Evolutionary conservation across 2,113 vertebrate genomes (phyloP).

Genomic region (Vombatus ursinus): DNA sequence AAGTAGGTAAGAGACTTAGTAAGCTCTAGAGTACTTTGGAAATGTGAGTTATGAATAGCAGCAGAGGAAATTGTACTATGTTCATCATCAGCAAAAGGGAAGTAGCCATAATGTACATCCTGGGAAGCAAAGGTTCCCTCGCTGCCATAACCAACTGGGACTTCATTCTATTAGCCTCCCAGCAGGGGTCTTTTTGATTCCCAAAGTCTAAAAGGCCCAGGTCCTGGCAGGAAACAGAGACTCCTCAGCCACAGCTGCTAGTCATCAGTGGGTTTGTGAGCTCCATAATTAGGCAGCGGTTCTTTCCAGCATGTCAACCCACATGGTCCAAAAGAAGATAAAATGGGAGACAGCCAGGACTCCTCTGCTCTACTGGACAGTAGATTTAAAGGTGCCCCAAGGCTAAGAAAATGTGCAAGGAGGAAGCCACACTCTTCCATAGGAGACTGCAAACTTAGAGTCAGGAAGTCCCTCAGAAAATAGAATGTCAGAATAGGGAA

Average conservation of each 20-base stretch:
- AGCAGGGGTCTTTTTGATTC: slow-evolving; percentile 79
- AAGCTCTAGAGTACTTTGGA: not conserved
- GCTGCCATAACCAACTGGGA: slow-evolving; percentile 62
- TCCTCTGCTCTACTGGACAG: not conserved
- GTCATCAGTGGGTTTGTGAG: slow-evolving; percentile 70
- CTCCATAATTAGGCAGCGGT: slow-evolving; percentile 59
- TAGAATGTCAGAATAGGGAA: not conserved
- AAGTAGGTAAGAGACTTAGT: not conserved
- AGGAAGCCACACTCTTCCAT: not conserved
- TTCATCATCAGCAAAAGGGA: not conserved
- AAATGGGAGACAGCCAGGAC: not conserved
- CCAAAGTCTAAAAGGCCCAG: slow-evolving; percentile 77
- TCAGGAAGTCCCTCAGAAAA: not conserved
- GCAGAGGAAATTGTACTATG: not conserved
- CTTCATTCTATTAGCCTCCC: slow-evolving; percentile 77
- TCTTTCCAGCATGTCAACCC: not conserved
- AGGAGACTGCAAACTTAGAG: not conserved
- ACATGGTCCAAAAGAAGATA: slow-evolving; percentile 61
- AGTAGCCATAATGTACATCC: not conserved
- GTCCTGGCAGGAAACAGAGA: slow-evolving; percentile 71
- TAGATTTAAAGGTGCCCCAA: not conserved
- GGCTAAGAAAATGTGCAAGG: not conserved
- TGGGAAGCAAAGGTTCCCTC: slow-evolving; percentile 48
- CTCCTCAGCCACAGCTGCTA: slow-evolving; percentile 76
- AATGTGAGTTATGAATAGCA: not conserved